Conservation (phyloP, 2,888 invertebrate genomes). For the Eilema griseolum region DNA sequence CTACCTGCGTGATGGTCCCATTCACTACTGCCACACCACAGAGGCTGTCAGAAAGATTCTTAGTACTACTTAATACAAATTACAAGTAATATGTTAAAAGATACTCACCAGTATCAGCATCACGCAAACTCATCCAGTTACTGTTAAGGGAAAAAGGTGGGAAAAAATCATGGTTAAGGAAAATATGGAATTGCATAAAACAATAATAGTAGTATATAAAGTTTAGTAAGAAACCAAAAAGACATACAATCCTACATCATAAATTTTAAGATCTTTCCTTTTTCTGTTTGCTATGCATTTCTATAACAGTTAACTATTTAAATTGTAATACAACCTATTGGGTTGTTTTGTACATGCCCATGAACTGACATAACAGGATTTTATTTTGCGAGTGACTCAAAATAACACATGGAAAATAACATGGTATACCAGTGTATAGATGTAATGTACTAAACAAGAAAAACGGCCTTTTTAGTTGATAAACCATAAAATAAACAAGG, state of each 20-base stretch:
- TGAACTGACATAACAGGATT: no score
- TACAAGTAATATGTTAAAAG: not conserved
- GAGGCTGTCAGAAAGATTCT: no score
- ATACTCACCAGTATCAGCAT: constrained; percentile 91
- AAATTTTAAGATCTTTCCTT: not conserved
- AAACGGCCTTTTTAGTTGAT: no score
- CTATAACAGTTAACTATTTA: not conserved
- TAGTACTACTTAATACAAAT: not conserved
- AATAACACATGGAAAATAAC: no score
- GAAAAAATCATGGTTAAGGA: constrained; percentile 58
- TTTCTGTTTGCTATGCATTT: not conserved
- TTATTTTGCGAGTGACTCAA: no score
- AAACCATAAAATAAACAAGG: not conserved
- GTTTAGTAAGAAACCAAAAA: not conserved
- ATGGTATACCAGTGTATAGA: no score
- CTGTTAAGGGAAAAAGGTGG: no score
- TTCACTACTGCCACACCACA: no score
- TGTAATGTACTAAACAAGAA: no score
- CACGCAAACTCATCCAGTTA: constrained; percentile 99
- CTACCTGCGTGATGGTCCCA: no score
- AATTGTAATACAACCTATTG: not conserved
- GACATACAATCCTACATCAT: not conserved
- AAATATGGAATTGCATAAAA: constrained; percentile 13
- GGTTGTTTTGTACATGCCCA: no score
- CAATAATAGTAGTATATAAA: no score